Percentiles rank a stretch among this genome's conserved stretches.
phyloP scores from a whole-genome alignment of 35 echinoderm and acorn worm genomes.

The Holothuria glaberrima region DNA sequence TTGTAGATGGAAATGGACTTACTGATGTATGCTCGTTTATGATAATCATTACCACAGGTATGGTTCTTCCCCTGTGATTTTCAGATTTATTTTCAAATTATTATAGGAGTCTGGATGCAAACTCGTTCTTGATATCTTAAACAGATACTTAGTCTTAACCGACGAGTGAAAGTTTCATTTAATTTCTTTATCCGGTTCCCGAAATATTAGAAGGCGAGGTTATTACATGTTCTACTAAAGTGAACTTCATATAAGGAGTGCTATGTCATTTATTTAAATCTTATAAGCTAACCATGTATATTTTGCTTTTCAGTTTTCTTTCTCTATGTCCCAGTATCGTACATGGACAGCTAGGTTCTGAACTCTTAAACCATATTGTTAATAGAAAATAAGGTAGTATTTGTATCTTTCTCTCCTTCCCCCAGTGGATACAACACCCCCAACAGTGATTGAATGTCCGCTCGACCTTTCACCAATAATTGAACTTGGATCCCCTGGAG shows the following conservation, averaged over 20 bases:
- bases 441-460: constrained; percentile 23
- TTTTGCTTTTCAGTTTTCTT: not conserved
- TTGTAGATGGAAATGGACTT: not conserved
- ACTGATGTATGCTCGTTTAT: not conserved
- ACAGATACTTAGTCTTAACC: too few relatives aligned
- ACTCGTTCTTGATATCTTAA: too few relatives aligned
- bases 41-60: not conserved
- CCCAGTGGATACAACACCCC: constrained; percentile 15
- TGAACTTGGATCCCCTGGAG: not conserved
- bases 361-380: too few relatives aligned
- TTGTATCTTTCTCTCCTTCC: not conserved
- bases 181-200: not conserved
- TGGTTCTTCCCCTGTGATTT: not conserved
- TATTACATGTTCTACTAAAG: not conserved
- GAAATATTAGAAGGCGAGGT: not conserved
- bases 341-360: too few relatives aligned
- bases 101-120: too few relatives aligned
- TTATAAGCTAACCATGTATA: too few relatives aligned
- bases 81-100: too few relatives aligned
- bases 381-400: not conserved
- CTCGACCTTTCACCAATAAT: not conserved
- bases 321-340: too few relatives aligned
- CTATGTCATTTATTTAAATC: too few relatives aligned
- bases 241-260: too few relatives aligned
- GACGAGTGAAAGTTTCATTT: too few relatives aligned